Conservation (phyloP, 2,888 invertebrate species). For the Chymomyza procnemis region DNA sequence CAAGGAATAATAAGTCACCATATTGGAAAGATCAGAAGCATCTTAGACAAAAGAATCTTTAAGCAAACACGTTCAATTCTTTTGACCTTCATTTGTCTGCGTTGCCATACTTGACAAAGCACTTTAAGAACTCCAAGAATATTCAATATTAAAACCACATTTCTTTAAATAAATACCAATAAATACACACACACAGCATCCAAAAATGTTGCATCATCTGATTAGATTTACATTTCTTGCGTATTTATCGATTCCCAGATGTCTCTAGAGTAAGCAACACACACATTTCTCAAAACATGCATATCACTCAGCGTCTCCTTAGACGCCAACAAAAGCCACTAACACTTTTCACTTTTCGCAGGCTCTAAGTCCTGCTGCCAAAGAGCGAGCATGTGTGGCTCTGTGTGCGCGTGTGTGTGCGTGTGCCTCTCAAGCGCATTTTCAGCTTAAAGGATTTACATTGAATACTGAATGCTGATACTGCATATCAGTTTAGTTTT, state of each 20-base stretch:
- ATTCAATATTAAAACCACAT: not conserved
- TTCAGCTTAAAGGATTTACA: slow-evolving; percentile 72
- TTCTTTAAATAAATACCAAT: not conserved
- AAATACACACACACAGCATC: not conserved
- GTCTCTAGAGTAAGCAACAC: not conserved
- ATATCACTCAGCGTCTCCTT: not conserved
- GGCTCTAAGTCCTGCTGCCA: not conserved
- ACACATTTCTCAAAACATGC: not conserved
- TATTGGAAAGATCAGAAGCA: no score
- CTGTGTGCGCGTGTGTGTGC: not conserved
- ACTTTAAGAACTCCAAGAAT: no score
- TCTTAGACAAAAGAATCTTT: no score
- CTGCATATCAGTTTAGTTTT: slow-evolving; percentile 71
- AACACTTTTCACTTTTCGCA: not conserved
- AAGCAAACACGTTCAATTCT: no score
- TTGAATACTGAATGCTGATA: slow-evolving; percentile 72
- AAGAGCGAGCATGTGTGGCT: not conserved
- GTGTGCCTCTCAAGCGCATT: slow-evolving; percentile 54
- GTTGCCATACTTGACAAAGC: no score
- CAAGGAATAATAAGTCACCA: no score
- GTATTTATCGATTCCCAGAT: not conserved
- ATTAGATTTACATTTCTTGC: not conserved
- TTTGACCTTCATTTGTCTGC: no score
- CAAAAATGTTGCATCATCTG: not conserved
- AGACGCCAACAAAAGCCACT: not conserved